Conservation (phyloP, 2,888 invertebrate species). For the Nomada ferruginata region DNA sequence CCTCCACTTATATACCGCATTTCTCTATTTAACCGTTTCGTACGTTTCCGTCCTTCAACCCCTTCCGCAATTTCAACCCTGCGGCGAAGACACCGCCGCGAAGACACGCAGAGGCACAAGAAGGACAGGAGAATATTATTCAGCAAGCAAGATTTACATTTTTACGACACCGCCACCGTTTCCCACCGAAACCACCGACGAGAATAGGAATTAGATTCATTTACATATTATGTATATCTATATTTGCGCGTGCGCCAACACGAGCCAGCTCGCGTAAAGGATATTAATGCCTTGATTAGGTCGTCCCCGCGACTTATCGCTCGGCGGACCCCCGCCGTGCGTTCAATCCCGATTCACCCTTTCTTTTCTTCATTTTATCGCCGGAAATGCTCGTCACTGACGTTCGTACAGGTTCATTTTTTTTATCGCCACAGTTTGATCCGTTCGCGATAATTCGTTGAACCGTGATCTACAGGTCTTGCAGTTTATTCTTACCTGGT, state of each 20-base stretch:
- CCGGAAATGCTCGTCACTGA: not conserved
- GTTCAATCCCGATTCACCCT: not conserved
- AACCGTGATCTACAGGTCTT: conserved; percentile 24
- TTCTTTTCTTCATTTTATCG: conserved; percentile 26
- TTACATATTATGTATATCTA: conserved; percentile 70
- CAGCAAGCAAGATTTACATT: conserved; percentile 79
- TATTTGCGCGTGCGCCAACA: conserved; percentile 19
- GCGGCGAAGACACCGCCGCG: not conserved
- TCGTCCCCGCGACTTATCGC: conserved; percentile 69
- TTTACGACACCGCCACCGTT: conserved; percentile 78
- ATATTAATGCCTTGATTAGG: conserved; percentile 82
- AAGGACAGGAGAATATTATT: conserved; percentile 74
- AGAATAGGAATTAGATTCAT: conserved; percentile 80
- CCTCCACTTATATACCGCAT: too few species aligned
- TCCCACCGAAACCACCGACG: conserved; percentile 75
- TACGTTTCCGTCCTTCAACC: not conserved
- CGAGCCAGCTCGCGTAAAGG: conserved; percentile 57
- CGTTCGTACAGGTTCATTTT: not conserved
- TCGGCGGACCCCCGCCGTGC: not conserved
- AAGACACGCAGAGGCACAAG: not conserved
- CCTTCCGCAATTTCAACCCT: not conserved
- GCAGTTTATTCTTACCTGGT: not conserved
- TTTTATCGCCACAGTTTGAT: conserved; percentile 2
- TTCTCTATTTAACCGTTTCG: not conserved
- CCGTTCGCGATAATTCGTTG: conserved; percentile 13